Evolutionary conservation across 2,113 vertebrate genomes (phyloP).

Genomic region (Equus quagga): DNA sequence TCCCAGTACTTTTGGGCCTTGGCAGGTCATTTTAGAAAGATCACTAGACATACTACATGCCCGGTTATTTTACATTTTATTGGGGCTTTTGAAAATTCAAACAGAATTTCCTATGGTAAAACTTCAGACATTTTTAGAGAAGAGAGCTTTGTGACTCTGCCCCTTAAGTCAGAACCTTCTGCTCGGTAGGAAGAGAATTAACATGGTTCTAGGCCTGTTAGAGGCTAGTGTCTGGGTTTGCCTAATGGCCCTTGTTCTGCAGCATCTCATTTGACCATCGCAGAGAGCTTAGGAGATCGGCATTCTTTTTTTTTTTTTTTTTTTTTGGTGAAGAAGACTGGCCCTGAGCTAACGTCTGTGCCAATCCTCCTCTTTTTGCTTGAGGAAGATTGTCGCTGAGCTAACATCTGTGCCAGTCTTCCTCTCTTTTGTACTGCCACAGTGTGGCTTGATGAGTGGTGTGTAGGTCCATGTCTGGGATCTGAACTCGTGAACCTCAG

Average conservation of each 20-base stretch:
- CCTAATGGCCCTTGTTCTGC: neutral
- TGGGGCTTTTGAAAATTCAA: neutral
- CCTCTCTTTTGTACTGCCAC: no score
- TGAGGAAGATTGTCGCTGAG: no score
- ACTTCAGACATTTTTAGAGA: conserved; percentile 19
- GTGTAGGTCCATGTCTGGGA: no score
- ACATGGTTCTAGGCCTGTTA: neutral
- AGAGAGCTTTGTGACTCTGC: neutral
- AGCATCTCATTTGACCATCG: neutral
- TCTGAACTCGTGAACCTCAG: no score
- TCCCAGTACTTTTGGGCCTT: neutral
- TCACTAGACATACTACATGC: neutral
- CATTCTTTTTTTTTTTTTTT: no score
- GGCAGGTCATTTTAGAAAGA: neutral
- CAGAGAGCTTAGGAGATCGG: neutral
- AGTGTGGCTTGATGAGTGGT: no score
- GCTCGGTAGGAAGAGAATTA: neutral
- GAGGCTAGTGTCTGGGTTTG: neutral
- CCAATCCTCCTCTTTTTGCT: no score
- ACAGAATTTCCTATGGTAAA: neutral
- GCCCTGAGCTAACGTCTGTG: no score
- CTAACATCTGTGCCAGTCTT: no score
- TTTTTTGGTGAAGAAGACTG: no score
- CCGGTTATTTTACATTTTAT: neutral
- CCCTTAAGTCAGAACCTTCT: neutral